phyloP scores from a whole-genome alignment of 2,113 vertebrate species.

The Burhinus oedicnemus region DNA sequence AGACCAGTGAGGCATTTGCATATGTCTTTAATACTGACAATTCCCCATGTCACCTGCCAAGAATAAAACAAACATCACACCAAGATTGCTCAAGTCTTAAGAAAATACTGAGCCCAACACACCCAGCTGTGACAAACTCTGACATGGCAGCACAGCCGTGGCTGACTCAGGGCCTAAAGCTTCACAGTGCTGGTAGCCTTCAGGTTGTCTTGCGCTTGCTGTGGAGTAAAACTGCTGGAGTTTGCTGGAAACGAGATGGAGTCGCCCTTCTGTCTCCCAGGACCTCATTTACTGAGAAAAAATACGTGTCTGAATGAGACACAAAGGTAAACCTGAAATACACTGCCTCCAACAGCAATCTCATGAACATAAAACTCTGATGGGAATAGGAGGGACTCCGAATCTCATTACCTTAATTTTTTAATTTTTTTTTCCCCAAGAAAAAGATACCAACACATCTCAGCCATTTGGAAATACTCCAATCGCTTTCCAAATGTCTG shows the following conservation, averaged over 20 bases:
- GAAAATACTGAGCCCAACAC: neutral
- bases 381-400: neutral
- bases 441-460: neutral
- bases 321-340: neutral
- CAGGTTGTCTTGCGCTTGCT: neutral
- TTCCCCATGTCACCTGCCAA: neutral
- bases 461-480: conserved; percentile 23
- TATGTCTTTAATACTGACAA: neutral
- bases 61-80: neutral
- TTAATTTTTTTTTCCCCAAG: neutral
- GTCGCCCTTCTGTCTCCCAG: neutral
- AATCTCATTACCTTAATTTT: neutral
- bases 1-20: neutral
- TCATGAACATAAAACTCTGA: neutral
- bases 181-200: neutral
- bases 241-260: neutral
- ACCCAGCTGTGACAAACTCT: neutral
- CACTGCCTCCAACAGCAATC: neutral
- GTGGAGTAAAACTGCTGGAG: neutral
- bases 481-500: neutral
- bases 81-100: neutral
- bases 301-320: neutral
- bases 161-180: neutral
- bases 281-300: neutral
- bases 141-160: neutral